phyloP scores from a whole-genome alignment of 1,140 invertebrate species.

The Spodoptera litura region DNA sequence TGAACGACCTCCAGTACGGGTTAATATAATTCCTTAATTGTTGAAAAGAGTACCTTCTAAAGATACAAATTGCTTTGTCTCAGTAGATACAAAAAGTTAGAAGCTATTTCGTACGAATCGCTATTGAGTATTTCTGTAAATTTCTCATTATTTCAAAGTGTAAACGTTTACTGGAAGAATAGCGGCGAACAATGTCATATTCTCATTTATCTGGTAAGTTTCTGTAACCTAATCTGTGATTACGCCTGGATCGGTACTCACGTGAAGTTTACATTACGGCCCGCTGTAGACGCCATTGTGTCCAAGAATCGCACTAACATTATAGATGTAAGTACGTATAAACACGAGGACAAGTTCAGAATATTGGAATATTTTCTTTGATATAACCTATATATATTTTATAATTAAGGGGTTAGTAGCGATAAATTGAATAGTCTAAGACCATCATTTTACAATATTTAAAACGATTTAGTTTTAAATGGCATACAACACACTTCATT shows the following conservation, averaged over 20 bases:
- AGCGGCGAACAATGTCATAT: conserved; percentile 49
- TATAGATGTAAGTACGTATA: not conserved
- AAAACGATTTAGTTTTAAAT: no score
- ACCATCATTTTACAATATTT: no score
- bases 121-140: not conserved
- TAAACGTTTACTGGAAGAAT: conserved; percentile 16
- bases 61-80: not conserved
- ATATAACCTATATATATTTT: no score
- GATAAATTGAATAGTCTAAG: no score
- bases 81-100: no score
- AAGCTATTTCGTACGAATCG: no score
- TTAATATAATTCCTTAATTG: no score
- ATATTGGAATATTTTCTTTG: not conserved
- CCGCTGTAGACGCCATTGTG: conserved; percentile 56
- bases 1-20: no score
- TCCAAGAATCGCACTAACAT: conserved; percentile 45
- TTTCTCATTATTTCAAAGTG: conserved; percentile 33
- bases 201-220: conserved; percentile 58
- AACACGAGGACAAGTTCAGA: not conserved
- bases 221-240: conserved; percentile 65
- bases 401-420: no score
- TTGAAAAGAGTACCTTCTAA: no score
- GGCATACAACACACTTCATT: no score
- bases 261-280: conserved; percentile 64
- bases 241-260: conserved; percentile 57